Base-by-base conservation (phyloP, 2,888 invertebrate species). In the Idaea dimidiata region DNA sequence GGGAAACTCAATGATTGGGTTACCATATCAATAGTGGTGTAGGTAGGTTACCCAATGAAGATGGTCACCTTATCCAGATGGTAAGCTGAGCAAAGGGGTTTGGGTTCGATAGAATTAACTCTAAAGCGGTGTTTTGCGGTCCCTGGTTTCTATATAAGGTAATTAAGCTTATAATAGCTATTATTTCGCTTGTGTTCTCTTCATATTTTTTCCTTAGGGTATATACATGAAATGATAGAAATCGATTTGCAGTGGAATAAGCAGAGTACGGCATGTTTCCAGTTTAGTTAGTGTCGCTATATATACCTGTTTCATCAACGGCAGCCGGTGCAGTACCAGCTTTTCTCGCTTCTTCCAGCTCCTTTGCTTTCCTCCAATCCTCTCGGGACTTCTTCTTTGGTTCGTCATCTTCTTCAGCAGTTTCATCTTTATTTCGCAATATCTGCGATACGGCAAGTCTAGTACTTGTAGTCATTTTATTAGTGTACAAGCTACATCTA, bases 281-380 rank as follows among this genome's bases (percentile, higher is more conserved):
- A 18, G 10, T 53, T 24, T 10, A 32, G 24, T 24, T 10, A 32
- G 24, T 17, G n/a, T 17, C 14, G 7, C 16, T 10, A 16, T 17
- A 55, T 18, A 58, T 84, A 92, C 93, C 96, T 82, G 95, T 95
- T 84, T 96, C 96, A 76, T 96, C 96, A 0, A 96, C 96, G 74
- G 97, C 97, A 69, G 98, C 98, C 16, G 98, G 98, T 2, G 97
- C 98, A 76, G 98, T 98, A 81, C 98, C 98, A 71, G 97, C 97
- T 93, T 98, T 99, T 78, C 99, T 94, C 10, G 99, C 99, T 87
- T 99, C 99, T 88, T 99, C 99, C 62, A 99, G 91, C 86, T 99
- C 99, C 84, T 99, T 99, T 17, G 98, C 97, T 84, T 99, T 99
- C 54, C 98, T 94, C 97, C 98, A 99, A 84, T 99, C 99, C 84